Evolutionary conservation across 2,888 invertebrate species (phyloP), one percentile per base, ranked within the genome.

Genomic region (Sericinus montela): DNA sequence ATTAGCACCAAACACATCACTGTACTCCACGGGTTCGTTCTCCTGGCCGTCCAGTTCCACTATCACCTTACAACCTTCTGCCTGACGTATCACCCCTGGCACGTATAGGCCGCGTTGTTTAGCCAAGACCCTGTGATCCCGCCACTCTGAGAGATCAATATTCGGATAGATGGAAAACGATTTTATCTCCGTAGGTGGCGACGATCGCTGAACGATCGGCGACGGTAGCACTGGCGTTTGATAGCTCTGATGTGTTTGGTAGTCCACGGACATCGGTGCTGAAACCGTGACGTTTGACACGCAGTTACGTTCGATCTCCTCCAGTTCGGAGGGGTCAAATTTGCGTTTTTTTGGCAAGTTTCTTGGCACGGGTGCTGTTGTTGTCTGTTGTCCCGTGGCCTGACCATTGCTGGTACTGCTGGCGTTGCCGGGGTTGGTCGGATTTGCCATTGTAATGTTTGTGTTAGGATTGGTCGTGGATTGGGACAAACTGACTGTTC

Each of bases 311-410:
- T 91, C 91, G 62, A 91, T 90, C 65, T 94, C 94, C 76, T 95
- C 95, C 49, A 94, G 83, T 66, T 94, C 94, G 37, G 94, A 92
- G 37, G 93, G 93, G 78, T 94, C 93, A 71, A 94, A 95, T 84
- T 97, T 97, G 56, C 98, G 92, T 85, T 98, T 98, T 85, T 98
- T 98, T 50, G 98, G 98, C 73, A 98, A 92, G 77, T 95, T 96
- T 55, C 94, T 90, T 56, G 93, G 91, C 54, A 92, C 91, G 48
- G 88, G 86, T 62, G 90, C 91, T 25, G 90, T 84, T 50, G 89
- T 89, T 53, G 82, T 66, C 44, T 79, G 80, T 57, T 87, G 82
- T 1, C 72, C 58, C 13, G 76, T 66, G 25, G 74, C 64, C 45
- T 78, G 81, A 53, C 63, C 59, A 55, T 67, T 62, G 54, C 57